These are phyloP conservation scores for Forbesichthys agassizii DNA, from an alignment of 2,113 vertebrate species.

Conservation along the genomic window DNA sequence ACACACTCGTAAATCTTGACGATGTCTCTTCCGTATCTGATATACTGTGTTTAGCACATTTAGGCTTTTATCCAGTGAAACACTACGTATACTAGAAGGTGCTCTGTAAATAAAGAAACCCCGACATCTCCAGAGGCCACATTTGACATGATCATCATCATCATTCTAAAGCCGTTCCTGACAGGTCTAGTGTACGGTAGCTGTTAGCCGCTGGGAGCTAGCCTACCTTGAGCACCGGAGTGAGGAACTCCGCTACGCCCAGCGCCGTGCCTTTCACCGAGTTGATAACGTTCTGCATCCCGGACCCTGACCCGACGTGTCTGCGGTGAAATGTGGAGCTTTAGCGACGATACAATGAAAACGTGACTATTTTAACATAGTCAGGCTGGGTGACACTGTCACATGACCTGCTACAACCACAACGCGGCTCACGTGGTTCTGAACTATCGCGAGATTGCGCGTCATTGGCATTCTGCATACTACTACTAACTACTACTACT, in stretches of 20 bases:
- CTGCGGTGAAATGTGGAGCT: not conserved
- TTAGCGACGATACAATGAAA: not conserved
- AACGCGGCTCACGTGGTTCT: not conserved
- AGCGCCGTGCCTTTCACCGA: slow-evolving; percentile 95
- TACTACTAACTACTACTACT: not conserved
- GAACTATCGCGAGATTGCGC: not conserved
- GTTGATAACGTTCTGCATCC: slow-evolving; percentile 97
- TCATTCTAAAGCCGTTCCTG: not conserved
- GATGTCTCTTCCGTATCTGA: too few species aligned
- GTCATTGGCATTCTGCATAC: not conserved
- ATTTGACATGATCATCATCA: not conserved
- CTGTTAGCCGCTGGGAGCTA: slow-evolving; percentile 28
- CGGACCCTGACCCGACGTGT: not conserved
- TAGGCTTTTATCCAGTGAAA: too few species aligned
- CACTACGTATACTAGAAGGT: too few species aligned
- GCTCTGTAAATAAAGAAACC: too few species aligned
- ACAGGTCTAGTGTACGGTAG: not conserved
- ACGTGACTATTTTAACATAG: not conserved
- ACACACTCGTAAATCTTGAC: too few species aligned
- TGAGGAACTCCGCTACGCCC: slow-evolving; percentile 95
- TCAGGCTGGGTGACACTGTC: not conserved
- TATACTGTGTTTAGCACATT: too few species aligned
- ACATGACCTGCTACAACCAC: not conserved
- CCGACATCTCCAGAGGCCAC: too few species aligned
- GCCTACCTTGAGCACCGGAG: slow-evolving; percentile 94